Base-by-base conservation (phyloP, 2,113 vertebrate genomes). In the Colistium nudipinnis region DNA sequence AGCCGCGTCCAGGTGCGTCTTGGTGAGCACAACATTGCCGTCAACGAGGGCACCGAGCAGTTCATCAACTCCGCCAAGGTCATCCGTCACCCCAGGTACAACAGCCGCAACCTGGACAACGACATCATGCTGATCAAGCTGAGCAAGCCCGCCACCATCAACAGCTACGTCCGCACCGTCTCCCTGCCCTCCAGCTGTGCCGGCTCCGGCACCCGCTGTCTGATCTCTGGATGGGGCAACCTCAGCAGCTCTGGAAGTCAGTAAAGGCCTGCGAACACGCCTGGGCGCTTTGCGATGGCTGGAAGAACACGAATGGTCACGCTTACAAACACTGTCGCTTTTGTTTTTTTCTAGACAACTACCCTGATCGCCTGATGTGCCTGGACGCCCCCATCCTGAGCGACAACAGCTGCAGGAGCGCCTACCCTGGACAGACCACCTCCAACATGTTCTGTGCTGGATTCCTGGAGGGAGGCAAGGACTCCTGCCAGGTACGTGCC, bases 61-160 rank as follows among this genome's bases (percentile, higher is more conserved):
- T 88, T 91, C 78, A 89, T 93, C 25, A 2, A 30, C 2, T 91
- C 94, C 0, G 49, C 66, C 0, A 83, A 6, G 31, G 51, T 92
- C 71, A 89, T 94, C 90, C 85, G 51, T 3, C 93, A 96, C 43
- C 91, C 93, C 1, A 9, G 7, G 1, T 94, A 94, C 60, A 87
- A 45, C 72, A 76, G 82, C 30, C 14, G 17, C 52, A 91, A 62
- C 80, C 92, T 95, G 30, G 92, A 96, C 84, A 94, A 95, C 0
- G 95, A 97, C 92, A 93, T 97, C 90, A 96, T 96, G 95, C 81
- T 97, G 66, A 92, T 96, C 80, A 96, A 95, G 67, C 87, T 95
- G 77, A 62, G 59, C 4, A 25, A 17, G 0, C 77, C 93, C 0
- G 93, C 91, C 74, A 0, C 8, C 41, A 30, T 94, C n/a, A 95